Evolutionary conservation across 2,888 invertebrate species (phyloP), one percentile per base, ranked within the genome.

Genomic region (Phortica magna): DNA sequence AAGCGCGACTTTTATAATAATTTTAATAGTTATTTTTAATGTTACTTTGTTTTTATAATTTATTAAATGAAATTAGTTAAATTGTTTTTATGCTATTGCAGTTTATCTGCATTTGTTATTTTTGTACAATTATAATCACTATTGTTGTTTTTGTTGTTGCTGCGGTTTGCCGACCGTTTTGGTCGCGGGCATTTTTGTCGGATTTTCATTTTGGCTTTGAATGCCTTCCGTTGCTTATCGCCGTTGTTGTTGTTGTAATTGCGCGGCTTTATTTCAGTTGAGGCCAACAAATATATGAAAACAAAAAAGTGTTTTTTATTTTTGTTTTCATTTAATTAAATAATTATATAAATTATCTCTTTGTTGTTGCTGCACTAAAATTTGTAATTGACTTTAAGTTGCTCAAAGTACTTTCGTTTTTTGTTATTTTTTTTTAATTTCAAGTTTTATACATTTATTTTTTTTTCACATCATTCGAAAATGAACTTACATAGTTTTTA

Each of bases 61-160:
- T 78, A 82, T 81, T 80, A 78, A 79, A 80, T 78, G 74, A 83
- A 85, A 85, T 85, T 85, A 85, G 84, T 78, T 81, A 81, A 85
- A 84, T 84, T 85, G 82, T 82, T 79, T 79, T 84, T 80, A 31
- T 61, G 42, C 22, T 61, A 12, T 61, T 73, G 73, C 73, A 59
- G 72, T 59, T 57, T 57, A 31, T 39, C 31, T 71, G 53, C 6
- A n/a, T 10, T 17, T 71, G 71, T 53, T 14, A 53, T 59, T n/a
- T 31, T 74, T 74, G 65, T 59, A 61, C 22, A n/a, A 43, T 55
- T 73, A 19, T 59, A 55, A 39, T 14, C 42, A 71, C 64, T 19
- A 41, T 48, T 64, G 64, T 17, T 39, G 2, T 67, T n/a, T 14
- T 42, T 42, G 67, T 10, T 42, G 14, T 39, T 2, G 65, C 19